These are phyloP conservation scores for Hydriomena furcata DNA, from an alignment of 2,888 invertebrate species.

Conservation along the genomic window DNA sequence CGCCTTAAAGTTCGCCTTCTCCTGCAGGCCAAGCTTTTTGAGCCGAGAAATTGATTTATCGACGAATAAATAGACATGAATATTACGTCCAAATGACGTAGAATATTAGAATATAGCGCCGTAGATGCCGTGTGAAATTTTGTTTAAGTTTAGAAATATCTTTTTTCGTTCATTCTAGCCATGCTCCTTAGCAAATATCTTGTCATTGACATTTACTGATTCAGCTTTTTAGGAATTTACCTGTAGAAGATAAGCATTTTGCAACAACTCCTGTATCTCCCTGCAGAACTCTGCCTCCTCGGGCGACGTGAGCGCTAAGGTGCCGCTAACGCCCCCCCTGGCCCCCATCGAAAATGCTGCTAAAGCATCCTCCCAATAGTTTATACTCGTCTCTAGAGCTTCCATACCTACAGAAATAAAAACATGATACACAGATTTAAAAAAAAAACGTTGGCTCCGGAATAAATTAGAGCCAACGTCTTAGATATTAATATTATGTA, in stretches of 20 bases:
- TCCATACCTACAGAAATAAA: constrained; percentile 89
- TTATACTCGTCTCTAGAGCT: constrained; percentile 94
- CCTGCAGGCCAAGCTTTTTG: too few relatives aligned
- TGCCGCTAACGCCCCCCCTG: constrained; percentile 78
- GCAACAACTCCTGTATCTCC: constrained; percentile 91
- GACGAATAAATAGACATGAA: too few relatives aligned
- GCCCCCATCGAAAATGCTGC: constrained; percentile 88
- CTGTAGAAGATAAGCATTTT: constrained; percentile 91
- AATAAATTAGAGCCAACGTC: not conserved
- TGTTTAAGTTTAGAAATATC: too few relatives aligned
- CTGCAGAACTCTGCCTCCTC: constrained; percentile 94
- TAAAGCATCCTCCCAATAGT: constrained; percentile 97
- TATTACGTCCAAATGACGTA: too few relatives aligned
- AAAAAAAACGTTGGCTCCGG: constrained; percentile 1
- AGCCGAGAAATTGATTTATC: too few relatives aligned
- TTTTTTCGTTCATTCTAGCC: too few relatives aligned
- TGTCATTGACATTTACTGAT: too few relatives aligned
- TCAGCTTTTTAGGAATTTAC: too few relatives aligned
- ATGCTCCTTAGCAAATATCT: too few relatives aligned
- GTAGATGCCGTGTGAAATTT: too few relatives aligned
- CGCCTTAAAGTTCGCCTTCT: too few relatives aligned
- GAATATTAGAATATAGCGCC: too few relatives aligned
- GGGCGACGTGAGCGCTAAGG: constrained; percentile 89
- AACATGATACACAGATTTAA: not conserved
- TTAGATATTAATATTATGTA: not conserved